Evolutionary conservation across 2,113 vertebrate genomes (phyloP), one percentile per base, ranked within the genome.

Genomic region (Crotalus tigris): DNA sequence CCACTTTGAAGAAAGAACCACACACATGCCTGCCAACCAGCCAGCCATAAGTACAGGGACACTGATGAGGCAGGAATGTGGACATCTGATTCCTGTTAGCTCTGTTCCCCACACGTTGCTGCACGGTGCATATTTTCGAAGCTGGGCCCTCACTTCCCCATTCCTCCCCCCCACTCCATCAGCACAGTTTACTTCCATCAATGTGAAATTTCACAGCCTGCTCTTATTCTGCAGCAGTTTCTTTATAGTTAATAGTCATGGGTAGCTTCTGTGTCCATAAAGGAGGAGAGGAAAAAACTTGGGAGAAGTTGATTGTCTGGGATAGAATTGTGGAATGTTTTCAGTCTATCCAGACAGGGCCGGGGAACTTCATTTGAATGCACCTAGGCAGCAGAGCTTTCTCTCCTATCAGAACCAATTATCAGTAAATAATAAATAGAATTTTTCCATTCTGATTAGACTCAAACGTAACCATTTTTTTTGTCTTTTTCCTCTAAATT

Each of bases 181-280:
- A 1, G 24, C 54, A 91, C 58, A 94, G 93, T 94, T 95, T 95
- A 91, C 95, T 96, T 93, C 94, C 92, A 69, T 95, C 95, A 96
- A 49, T 57, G 49, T 61, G 93, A 95, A 90, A 87, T 90, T 95
- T 94, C 81, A 2, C 58, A 58, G 90, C 81, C 87, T 0, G 0
- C 51, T 95, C 93, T 92, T 89, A 58, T 94, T 94, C 49, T 69
- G 64, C 90, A 23, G 96, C 64, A 10, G 33, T 94, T 92, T 90
- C 58, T 95, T 94, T 92, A 91, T 93, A 75, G 23, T 91, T 88
- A 58, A 93, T 93, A 17, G 11, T 85, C 92, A 57, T 1, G 0
- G 94, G 94, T 87, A 51, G 88, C 95, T 95, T 87, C 94, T 6
- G 94, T 91, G 94, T 91, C 94, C 17, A 29, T 33, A 87, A 87